Percentiles rank a stretch among this genome's conserved stretches.
Conservation (phyloP, 2,888 invertebrate genomes). For the Drosophila limbata region DNA sequence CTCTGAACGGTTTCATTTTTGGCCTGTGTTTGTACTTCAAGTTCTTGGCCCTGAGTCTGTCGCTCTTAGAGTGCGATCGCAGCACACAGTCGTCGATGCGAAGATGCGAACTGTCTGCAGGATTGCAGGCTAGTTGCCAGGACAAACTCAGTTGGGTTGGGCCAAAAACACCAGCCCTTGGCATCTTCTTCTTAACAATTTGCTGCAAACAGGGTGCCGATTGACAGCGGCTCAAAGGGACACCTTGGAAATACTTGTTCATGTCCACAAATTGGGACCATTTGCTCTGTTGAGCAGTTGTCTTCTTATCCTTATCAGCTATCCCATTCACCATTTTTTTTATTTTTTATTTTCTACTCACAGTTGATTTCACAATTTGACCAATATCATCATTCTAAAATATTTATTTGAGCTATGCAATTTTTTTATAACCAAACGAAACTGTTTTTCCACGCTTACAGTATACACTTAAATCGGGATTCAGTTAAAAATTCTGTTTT, state of each 20-base stretch:
- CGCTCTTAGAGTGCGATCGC: background rate
- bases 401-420: background rate
- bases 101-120: conserved; percentile 1
- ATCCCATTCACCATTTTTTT: background rate
- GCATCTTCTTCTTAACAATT: background rate
- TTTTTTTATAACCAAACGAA: background rate
- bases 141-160: conserved; percentile 26
- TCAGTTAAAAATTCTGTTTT: background rate
- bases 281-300: background rate
- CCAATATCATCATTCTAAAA: background rate
- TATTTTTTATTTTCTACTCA: background rate
- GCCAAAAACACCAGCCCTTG: background rate
- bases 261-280: conserved; percentile 43
- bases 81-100: background rate
- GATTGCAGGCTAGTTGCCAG: conserved; percentile 41
- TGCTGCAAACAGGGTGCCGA: conserved; percentile 28
- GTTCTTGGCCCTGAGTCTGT: background rate
- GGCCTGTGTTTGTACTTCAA: background rate
- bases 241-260: conserved; percentile 23
- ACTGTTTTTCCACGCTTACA: background rate
- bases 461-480: background rate
- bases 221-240: background rate
- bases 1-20: background rate
- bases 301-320: no score
- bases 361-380: conserved; percentile 9